Evolutionary conservation across 2,797 vertebrate genomes (phyloP), one percentile per base, ranked within the genome.

Genomic region (Paramormyrops hopkinsi): DNA sequence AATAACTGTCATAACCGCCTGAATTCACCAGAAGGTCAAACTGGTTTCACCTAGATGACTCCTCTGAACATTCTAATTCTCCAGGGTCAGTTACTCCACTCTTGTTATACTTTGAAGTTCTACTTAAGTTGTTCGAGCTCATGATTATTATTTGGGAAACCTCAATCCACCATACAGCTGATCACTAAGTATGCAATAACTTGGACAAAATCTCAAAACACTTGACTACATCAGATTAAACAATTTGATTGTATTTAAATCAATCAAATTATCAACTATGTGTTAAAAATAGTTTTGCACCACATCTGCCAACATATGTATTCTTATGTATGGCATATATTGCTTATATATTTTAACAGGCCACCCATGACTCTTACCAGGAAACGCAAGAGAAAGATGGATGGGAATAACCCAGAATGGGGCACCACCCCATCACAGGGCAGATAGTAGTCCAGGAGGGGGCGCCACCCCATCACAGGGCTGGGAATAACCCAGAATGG

Each of bases 1-100:
- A 91, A 91, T 83, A 93, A 92, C 92, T 90, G 92, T 88, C 90
- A 93, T 56, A 88, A 46, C 41, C 44, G 76, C 48, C 88, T 93
- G 89, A 91, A 92, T 93, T 91, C 79, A 89, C 41, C 88, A 85
- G 46, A 82, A 22, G 89, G 90, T 29, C 82, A 89, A 46, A 84
- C 17, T 25, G 29, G 88, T 90, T 89, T 83, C 88, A 73, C 86
- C n/a, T 59, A 25, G 50, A 88, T 88, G 29, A 33, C 73, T 85
- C 54, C 37, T 53, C 85, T 44, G 41, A 86, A 89, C 50, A n/a
- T 56, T 19, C 56, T 54, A 65, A 84, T 9, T 41, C 54, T 84
- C 37, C 76, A 85, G 82, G 65, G 46, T 22, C 44, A 73, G n/a
- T 8, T 41, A n/a, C 37, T 53, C 48, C 17, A 59, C 6, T 25